These are phyloP conservation scores for Hydrocynus forskahlii DNA, from an alignment of 2,797 vertebrate species.

Conservation along the genomic window DNA sequence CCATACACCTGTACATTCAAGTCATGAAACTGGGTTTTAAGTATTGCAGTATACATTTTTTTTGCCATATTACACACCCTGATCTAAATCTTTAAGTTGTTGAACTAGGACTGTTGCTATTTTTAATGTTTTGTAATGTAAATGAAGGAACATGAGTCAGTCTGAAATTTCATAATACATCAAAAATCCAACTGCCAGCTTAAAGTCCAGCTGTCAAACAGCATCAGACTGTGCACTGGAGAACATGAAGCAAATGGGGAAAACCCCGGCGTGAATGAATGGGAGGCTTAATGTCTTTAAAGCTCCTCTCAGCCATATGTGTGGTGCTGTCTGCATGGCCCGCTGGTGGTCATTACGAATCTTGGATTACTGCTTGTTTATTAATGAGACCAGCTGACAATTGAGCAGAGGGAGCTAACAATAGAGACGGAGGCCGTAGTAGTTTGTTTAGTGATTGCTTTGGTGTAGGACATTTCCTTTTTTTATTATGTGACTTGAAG, in stretches of 20 bases:
- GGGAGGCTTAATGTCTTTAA: slow-evolving; percentile 69
- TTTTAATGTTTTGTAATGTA: neutral
- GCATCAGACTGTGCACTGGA: slow-evolving; percentile 28
- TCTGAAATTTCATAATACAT: neutral
- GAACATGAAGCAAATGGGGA: slow-evolving; percentile 7
- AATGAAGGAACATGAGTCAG: neutral
- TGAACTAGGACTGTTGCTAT: neutral
- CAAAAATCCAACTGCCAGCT: slow-evolving; percentile 1
- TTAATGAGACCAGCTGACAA: slow-evolving; percentile 69
- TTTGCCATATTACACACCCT: neutral
- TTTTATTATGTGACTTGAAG: slow-evolving; percentile 31
- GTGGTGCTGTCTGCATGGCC: slow-evolving; percentile 55
- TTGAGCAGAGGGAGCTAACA: slow-evolving; percentile 33
- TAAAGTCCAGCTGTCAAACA: slow-evolving; percentile 36
- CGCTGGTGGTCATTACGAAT: slow-evolving; percentile 71
- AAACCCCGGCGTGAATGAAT: slow-evolving; percentile 50
- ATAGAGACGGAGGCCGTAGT: neutral
- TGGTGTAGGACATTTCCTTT: neutral
- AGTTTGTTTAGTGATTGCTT: neutral
- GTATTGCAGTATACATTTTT: neutral
- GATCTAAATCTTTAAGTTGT: neutral
- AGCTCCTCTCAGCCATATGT: slow-evolving; percentile 69
- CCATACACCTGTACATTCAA: too few relatives aligned
- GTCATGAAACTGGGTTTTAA: too few relatives aligned
- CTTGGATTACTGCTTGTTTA: slow-evolving; percentile 76